Conservation (phyloP, 2,113 vertebrate genomes). For the Motacilla tschutschensis region DNA sequence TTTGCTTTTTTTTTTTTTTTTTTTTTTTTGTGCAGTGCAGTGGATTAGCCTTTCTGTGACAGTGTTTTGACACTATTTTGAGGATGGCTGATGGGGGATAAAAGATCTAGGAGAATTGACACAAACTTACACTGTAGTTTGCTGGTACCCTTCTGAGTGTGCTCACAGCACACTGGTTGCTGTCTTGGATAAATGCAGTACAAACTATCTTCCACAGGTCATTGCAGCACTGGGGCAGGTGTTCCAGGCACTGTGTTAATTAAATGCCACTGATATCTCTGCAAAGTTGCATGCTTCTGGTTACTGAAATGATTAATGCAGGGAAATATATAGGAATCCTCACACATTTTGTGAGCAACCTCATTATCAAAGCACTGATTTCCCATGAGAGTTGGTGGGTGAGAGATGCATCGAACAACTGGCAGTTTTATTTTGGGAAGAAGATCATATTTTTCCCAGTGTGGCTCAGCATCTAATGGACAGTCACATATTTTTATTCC, state of each 20-base stretch:
- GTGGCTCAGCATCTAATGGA: not conserved
- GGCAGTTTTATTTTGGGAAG: conserved; percentile 6
- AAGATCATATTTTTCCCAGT: not conserved
- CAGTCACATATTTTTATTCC: not conserved
- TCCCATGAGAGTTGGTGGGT: not conserved
- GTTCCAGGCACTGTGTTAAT: not conserved
- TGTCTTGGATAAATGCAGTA: not conserved
- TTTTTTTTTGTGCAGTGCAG: not conserved
- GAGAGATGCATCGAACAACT: not conserved
- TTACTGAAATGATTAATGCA: not conserved
- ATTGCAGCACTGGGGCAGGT: not conserved
- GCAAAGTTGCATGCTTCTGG: not conserved
- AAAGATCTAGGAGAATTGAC: not conserved
- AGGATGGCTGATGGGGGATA: not conserved
- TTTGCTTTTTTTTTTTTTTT: not conserved
- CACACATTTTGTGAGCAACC: not conserved
- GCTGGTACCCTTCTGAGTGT: not conserved
- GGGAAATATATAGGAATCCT: not conserved
- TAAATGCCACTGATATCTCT: conserved; percentile 11
- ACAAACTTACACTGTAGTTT: not conserved
- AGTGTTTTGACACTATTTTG: not conserved
- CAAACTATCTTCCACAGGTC: not conserved
- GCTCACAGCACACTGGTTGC: rapidly evolving
- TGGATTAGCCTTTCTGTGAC: not conserved
- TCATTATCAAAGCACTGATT: not conserved